Conservation (phyloP, 2,888 invertebrate genomes). For the Ashinkailepas kermadecensis region DNA sequence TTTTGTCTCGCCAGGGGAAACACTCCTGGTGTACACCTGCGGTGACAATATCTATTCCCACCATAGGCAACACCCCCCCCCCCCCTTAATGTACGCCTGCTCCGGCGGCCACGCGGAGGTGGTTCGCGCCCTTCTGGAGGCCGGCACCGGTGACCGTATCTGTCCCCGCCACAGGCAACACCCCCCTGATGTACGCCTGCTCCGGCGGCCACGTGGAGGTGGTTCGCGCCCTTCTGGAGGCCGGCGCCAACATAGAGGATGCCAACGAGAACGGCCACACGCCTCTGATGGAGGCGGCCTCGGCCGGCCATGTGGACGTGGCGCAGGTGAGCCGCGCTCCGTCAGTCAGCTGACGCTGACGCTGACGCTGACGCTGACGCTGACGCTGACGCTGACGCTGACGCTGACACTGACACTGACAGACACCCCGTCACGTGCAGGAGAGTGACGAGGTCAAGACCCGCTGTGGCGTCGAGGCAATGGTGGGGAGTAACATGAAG, state of each 20-base stretch:
- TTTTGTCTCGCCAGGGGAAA: too few relatives aligned
- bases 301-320: constrained; percentile 86
- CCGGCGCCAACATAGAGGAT: constrained; percentile 91
- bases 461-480: too few relatives aligned
- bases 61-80: not conserved
- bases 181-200: constrained; percentile 93
- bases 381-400: too few relatives aligned
- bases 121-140: not conserved
- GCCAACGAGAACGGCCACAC: constrained; percentile 99
- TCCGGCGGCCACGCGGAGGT: not conserved
- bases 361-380: too few relatives aligned
- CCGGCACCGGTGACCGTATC: not conserved
- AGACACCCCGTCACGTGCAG: too few relatives aligned
- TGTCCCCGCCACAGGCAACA: constrained; percentile 59
- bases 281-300: constrained; percentile 97
- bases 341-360: too few relatives aligned
- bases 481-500: too few relatives aligned
- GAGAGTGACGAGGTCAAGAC: too few relatives aligned
- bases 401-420: too few relatives aligned
- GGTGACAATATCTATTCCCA: not conserved
- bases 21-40: too few relatives aligned
- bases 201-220: constrained; percentile 90
- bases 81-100: not conserved
- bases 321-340: constrained; percentile 55
- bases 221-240: constrained; percentile 76